These are phyloP conservation scores for Notodonta ziczac DNA, from an alignment of 2,888 invertebrate species.

Conservation along the genomic window DNA sequence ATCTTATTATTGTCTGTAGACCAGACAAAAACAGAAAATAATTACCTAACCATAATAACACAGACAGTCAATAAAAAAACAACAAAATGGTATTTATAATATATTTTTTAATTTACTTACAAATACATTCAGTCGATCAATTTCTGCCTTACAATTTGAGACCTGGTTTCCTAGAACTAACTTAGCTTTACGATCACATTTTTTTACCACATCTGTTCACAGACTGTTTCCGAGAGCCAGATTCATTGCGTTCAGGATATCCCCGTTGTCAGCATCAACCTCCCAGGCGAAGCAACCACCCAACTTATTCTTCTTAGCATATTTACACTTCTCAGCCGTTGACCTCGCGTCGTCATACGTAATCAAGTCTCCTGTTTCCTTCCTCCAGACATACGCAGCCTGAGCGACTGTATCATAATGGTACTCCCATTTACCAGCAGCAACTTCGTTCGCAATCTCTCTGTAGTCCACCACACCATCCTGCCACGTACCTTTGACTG, in stretches of 20 bases:
- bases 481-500: slow-evolving; percentile 79
- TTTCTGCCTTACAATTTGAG: slow-evolving; percentile 48
- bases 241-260: slow-evolving; percentile 78
- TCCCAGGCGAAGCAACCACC: slow-evolving; percentile 80
- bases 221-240: slow-evolving; percentile 74
- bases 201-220: slow-evolving; percentile 25
- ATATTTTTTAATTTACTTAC: slow-evolving; percentile 37
- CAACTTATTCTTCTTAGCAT: slow-evolving; percentile 75
- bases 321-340: slow-evolving; percentile 77
- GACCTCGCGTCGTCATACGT: slow-evolving; percentile 78
- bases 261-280: slow-evolving; percentile 79
- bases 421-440: slow-evolving; percentile 75
- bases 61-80: slow-evolving; percentile 12
- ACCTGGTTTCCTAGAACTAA: slow-evolving; percentile 43
- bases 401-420: slow-evolving; percentile 75
- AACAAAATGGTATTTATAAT: slow-evolving; percentile 23
- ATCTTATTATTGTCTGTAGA: not conserved
- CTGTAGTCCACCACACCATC: slow-evolving; percentile 80
- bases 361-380: slow-evolving; percentile 71
- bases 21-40: not conserved
- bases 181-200: slow-evolving; percentile 45
- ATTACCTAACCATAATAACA: not conserved
- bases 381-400: slow-evolving; percentile 77
- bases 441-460: slow-evolving; percentile 73
- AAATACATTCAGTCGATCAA: slow-evolving; percentile 48